Evolutionary conservation across 2,113 vertebrate genomes (phyloP), one percentile per base, ranked within the genome.

Genomic region (Eulacestoma nigropectus): DNA sequence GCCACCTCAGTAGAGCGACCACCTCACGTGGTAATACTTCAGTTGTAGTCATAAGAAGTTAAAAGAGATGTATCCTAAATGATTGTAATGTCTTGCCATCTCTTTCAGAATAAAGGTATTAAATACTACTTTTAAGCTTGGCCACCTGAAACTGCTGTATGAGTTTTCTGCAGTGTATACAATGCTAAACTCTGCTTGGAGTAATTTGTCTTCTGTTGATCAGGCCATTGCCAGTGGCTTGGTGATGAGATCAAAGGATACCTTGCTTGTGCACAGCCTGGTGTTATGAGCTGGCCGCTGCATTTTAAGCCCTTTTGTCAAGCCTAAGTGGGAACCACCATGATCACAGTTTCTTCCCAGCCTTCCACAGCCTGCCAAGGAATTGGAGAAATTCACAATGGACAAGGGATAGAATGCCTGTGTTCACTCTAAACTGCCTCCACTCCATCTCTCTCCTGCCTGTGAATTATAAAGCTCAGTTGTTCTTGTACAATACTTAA

Each of bases 1-100:
- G 49, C 30, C n/a, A 67, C 33, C 25, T 33, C 0, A 0, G 13
- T 1, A 16, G 18, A 44, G 35, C 57, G 39, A 55, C 57, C 19
- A 22, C 21, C 15, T 63, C 33, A 5, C 2, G 8, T 3, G 11
- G 9, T 65, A 53, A 37, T 27, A 5, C 11, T 11, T 22, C 3
- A 0, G 1, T 11, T 65, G 30, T 56, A 32, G 44, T 68, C 10
- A 2, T 13, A 7, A 10, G 46, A 49, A 90, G 27, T 64, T 47
- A 46, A 62, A 60, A 25, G 46, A 70, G 35, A 26, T 47, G 23
- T 25, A 53, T 60, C 25, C 59, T 23, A 7, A 13, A 2, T n/a
- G 44, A 37, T 6, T 57, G 16, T 33, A 17, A 10, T 39, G n/a
- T 18, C 42, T 79, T 69, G 9, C 22, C 30, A 5, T 57, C 16